Percentiles rank a stretch among this genome's conserved stretches.
Conservation (phyloP, 2,888 invertebrate genomes). For the Hydropsyche betteni region DNA sequence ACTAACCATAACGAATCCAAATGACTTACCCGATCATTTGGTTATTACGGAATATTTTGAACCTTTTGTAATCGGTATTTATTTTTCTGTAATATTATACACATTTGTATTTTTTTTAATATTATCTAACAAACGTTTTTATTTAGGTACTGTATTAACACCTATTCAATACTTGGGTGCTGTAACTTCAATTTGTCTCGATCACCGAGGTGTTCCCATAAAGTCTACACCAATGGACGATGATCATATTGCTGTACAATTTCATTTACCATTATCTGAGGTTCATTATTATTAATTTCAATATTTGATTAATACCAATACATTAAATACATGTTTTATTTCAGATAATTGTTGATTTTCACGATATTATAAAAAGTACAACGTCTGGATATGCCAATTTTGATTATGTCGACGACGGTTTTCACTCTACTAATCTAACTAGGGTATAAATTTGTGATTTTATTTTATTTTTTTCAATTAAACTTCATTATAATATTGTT, state of each 20-base stretch:
- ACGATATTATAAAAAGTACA: constrained; percentile 87
- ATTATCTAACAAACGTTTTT: too few species aligned
- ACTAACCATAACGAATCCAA: constrained; percentile 77
- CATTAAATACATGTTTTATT: constrained; percentile 4
- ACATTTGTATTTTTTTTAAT: constrained; percentile 43
- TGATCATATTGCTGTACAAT: constrained; percentile 81
- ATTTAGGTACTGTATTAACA: constrained; percentile 84
- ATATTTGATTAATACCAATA: background rate
- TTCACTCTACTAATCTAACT: constrained; percentile 77
- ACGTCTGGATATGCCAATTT: constrained; percentile 96
- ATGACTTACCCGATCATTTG: constrained; percentile 72
- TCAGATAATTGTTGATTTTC: constrained; percentile 89
- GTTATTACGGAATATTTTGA: constrained; percentile 82
- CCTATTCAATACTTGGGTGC: constrained; percentile 79
- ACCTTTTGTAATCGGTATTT: constrained; percentile 79
- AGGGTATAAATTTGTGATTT: constrained; percentile 67
- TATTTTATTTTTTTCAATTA: constrained; percentile 51
- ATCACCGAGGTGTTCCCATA: constrained; percentile 72
- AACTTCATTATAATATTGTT: constrained; percentile 52
- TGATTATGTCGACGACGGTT: constrained; percentile 91
- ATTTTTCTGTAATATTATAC: background rate
- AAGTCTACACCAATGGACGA: constrained; percentile 83
- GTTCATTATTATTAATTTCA: constrained; percentile 20
- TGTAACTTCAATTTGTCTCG: constrained; percentile 77
- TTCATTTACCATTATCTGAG: constrained; percentile 89